Conservation (phyloP, 2,797 vertebrate genomes). For the Masticophis lateralis region DNA sequence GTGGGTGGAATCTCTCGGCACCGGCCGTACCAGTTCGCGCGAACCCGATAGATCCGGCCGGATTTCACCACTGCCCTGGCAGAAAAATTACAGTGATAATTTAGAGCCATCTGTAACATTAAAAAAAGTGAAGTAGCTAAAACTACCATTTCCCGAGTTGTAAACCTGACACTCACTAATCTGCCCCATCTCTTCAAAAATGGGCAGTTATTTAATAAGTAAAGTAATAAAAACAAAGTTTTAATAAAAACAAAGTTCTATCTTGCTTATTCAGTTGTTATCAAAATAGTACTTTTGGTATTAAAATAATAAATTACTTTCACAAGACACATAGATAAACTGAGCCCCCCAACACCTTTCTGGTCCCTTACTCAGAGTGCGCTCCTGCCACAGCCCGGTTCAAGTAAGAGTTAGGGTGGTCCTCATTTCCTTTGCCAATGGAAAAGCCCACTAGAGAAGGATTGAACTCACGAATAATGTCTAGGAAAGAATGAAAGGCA, state of each 20-base stretch:
- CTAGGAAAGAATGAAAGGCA: slow-evolving; percentile 59
- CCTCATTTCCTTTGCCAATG: slow-evolving; percentile 53
- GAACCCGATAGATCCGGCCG: too few relatives aligned
- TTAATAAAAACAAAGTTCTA: neutral
- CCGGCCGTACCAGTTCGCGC: too few relatives aligned
- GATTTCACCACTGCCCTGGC: neutral
- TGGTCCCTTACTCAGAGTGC: slow-evolving; percentile 50
- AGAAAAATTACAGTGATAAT: neutral
- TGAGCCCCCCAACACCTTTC: neutral
- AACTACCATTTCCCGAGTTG: neutral
- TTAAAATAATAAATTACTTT: neutral
- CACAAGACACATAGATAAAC: neutral
- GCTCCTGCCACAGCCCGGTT: slow-evolving; percentile 74
- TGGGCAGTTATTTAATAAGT: neutral
- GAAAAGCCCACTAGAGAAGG: slow-evolving; percentile 72
- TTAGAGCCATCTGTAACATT: neutral
- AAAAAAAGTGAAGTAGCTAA: neutral
- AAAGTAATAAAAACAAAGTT: neutral
- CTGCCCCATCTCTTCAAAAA: neutral
- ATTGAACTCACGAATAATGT: slow-evolving; percentile 76
- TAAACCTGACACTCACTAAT: neutral
- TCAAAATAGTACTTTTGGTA: neutral
- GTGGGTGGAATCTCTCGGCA: too few relatives aligned
- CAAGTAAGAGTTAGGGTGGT: slow-evolving; percentile 42
- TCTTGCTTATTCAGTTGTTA: neutral